Percentiles rank a stretch among this genome's conserved stretches.
phyloP scores from a whole-genome alignment of 2,113 vertebrate genomes.

The Rhea pennata region DNA sequence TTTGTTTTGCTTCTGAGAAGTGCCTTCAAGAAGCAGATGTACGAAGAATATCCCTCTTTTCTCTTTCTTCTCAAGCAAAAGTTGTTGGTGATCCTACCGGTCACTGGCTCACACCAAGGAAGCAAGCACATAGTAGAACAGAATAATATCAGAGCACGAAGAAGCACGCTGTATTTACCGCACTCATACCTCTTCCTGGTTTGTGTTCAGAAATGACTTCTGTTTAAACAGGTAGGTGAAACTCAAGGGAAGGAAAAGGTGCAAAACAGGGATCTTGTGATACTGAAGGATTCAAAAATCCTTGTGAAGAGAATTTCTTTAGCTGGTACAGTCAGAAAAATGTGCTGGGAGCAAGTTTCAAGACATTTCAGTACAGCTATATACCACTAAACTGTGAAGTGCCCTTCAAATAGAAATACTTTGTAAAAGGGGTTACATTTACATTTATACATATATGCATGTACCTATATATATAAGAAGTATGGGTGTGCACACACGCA shows the following conservation, averaged over 20 bases:
- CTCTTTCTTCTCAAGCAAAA: not conserved
- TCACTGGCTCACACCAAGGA: not conserved
- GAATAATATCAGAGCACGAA: not conserved
- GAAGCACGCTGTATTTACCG: not conserved
- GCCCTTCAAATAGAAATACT: not conserved
- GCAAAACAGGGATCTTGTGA: not conserved
- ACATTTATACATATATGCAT: no score
- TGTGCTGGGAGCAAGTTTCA: not conserved
- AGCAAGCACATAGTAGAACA: rapidly evolving
- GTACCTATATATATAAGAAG: no score
- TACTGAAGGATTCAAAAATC: not conserved
- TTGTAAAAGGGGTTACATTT: not conserved
- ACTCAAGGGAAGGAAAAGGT: not conserved
- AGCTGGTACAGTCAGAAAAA: not conserved
- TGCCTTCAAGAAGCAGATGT: not conserved
- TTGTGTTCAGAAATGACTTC: not conserved
- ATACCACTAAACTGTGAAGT: not conserved
- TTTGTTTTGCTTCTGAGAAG: not conserved
- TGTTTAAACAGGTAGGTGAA: not conserved
- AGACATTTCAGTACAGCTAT: not conserved
- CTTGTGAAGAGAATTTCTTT: not conserved
- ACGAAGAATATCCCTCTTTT: not conserved
- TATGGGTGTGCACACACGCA: no score
- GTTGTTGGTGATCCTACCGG: not conserved
- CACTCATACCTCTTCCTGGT: not conserved